Evolutionary conservation across 2,888 invertebrate species (phyloP), one percentile per base, ranked within the genome.

Genomic region (Drosophila crucigera): DNA sequence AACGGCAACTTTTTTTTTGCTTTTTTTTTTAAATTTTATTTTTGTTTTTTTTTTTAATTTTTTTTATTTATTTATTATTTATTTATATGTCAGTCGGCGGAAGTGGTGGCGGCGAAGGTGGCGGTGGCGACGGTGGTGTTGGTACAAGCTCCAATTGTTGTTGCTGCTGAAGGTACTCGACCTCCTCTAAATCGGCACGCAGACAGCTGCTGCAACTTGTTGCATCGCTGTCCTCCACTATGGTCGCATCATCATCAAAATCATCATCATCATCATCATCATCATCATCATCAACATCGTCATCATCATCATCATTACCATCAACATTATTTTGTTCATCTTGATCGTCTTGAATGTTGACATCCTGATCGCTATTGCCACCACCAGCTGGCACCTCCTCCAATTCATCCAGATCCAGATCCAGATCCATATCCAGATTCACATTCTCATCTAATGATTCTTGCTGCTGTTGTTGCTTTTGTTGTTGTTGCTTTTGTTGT

Each of bases 191-290:
- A 19, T 83, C 87, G 49, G 84, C 87, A 22, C 85, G 87, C 7
- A 68, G 71, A 55, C 89, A 85, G 54, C 89, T 89, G 53, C 85
- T 85, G 65, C 85, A 85, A 65, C 85, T 85, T 54, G 89, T 85
- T 65, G 85, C 85, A 87, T 85, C 85, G 72, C 85, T 85, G 33
- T 85, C 85, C 53, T 85, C 85, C 25, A 85, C 87, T 14, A 89
- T 89, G 35, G 84, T 84, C n/a, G 61, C 84, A 58, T 76, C 87
- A 31, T 86, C 86, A 31, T 84, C 83, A 0, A 73, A 71, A 30
- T 79, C 80, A 0, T 75, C 83, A 0, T 73, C 67, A 0, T 76
- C 76, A 0, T 72, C 76, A 0, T 69, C 75, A 1, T 19, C 65
- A 1, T 25, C 68, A 0, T 49, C 25, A 25, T 1, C 25, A 25